Evolutionary conservation across 2,113 vertebrate genomes (phyloP), one percentile per base, ranked within the genome.

Genomic region (Melanotaenia duboulayi): DNA sequence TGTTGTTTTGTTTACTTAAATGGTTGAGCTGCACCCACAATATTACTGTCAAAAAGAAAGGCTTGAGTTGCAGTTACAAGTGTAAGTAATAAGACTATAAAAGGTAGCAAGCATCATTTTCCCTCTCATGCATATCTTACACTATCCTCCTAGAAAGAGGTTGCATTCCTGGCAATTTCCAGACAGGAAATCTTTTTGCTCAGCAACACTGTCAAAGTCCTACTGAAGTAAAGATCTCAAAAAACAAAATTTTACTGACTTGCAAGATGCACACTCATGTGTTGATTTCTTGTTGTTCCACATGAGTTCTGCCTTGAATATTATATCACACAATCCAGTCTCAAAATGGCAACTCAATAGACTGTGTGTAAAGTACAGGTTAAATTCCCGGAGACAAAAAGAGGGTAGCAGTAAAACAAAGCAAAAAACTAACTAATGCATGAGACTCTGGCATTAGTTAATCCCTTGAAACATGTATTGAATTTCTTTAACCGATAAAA

Each of bases 111-210:
- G 71, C 71, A 58, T 63, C 25, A 9, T 65, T 77, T 70, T 8
- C 58, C 74, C 42, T 59, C 64, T 78, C 76, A 64, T 81, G 54
- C 69, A 83, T 69, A 79, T 76, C 74, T 79, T 60, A 69, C 44
- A 39, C 46, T 23, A 13, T 24, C 25, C 58, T 64, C 62, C 32
- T 55, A 68, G 77, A 32, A 49, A 32, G 60, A 35, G 78, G 35
- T 39, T 80, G 76, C 74, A 50, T 61, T 87, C 70, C 62, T 86
- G 65, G 70, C 77, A 71, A 61, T 73, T 76, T 66, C 68, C 73
- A 85, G 68, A 91, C 79, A 59, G 89, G 71, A 61, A 32, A 11
- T 39, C 19, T n/a, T 0, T 87, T 64, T 28, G 37, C 80, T 86
- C 81, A 73, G 77, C 74, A 89, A 71, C 57, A 12, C 49, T 42